Conservation (phyloP, 2,888 invertebrate species). For the Loripinus fragilis region DNA sequence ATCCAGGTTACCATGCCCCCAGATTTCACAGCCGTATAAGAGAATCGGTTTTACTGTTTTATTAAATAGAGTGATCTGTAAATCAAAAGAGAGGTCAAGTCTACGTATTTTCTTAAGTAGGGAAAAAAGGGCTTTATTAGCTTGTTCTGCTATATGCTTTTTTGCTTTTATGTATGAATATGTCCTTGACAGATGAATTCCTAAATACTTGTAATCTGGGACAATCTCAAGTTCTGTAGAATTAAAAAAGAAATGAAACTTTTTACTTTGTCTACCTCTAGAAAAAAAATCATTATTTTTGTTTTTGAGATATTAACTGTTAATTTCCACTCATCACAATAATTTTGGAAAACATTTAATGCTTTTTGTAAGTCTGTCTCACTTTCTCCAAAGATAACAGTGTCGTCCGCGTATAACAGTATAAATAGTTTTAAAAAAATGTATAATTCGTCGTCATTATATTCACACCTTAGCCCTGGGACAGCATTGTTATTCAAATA, state of each 20-base stretch:
- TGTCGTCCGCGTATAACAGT: not conserved
- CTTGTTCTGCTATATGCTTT: not conserved
- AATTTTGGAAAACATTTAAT: not conserved
- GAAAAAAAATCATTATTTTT: not conserved
- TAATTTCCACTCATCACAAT: not conserved
- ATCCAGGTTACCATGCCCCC: not conserved
- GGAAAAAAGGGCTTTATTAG: too few species aligned
- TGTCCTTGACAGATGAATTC: not conserved
- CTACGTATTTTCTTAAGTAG: not conserved
- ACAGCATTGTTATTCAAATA: not conserved
- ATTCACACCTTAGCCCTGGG: not conserved
- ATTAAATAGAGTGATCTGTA: not conserved
- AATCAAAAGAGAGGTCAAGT: not conserved
- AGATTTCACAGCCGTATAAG: not conserved
- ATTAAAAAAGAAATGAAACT: not conserved
- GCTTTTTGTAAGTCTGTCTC: not conserved
- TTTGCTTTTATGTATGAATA: not conserved
- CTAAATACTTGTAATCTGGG: not conserved
- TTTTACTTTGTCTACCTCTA: not conserved
- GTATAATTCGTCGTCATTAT: not conserved
- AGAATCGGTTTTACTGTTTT: constrained; percentile 3
- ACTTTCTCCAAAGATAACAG: not conserved
- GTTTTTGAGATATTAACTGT: not conserved
- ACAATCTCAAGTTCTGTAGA: not conserved
- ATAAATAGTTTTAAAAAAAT: not conserved